Conservation (phyloP, 2,797 vertebrate genomes). For the Helicolenus hilgendorfi region DNA sequence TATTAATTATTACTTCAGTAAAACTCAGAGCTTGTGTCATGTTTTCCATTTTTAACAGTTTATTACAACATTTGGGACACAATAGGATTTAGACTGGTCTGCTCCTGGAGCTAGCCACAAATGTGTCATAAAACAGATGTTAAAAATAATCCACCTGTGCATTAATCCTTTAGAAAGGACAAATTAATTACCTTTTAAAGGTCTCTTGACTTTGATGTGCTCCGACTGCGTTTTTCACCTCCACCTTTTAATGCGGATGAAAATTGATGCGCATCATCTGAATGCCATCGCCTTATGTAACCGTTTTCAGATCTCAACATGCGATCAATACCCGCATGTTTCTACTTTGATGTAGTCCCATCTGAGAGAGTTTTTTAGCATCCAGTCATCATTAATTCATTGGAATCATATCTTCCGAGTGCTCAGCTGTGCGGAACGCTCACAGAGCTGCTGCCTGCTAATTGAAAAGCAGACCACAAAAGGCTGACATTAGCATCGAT, state of each 20-base stretch:
- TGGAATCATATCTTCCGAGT: slow-evolving; percentile 25
- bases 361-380: slow-evolving; percentile 78
- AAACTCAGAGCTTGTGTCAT: not conserved
- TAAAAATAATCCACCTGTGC: slow-evolving; percentile 63
- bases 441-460: slow-evolving; percentile 13
- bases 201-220: slow-evolving; percentile 86
- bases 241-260: slow-evolving; percentile 64
- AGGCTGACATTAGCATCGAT: not conserved
- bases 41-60: not conserved
- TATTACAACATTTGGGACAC: slow-evolving; percentile 9
- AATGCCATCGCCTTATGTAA: slow-evolving; percentile 78
- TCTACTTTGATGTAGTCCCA: slow-evolving; percentile 72
- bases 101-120: not conserved
- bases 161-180: slow-evolving; percentile 87
- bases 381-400: slow-evolving; percentile 74
- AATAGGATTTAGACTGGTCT: not conserved
- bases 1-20: not conserved
- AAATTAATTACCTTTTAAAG: slow-evolving; percentile 89
- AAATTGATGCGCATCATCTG: slow-evolving; percentile 65
- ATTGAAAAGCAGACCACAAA: slow-evolving; percentile 28
- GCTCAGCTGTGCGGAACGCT: slow-evolving; percentile 20
- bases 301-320: slow-evolving; percentile 63
- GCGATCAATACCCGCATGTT: slow-evolving; percentile 69
- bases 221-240: slow-evolving; percentile 40
- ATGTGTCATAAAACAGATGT: slow-evolving; percentile 47